Evolutionary conservation across 2,888 invertebrate genomes (phyloP).

Genomic region (Eupeodes luniger): DNA sequence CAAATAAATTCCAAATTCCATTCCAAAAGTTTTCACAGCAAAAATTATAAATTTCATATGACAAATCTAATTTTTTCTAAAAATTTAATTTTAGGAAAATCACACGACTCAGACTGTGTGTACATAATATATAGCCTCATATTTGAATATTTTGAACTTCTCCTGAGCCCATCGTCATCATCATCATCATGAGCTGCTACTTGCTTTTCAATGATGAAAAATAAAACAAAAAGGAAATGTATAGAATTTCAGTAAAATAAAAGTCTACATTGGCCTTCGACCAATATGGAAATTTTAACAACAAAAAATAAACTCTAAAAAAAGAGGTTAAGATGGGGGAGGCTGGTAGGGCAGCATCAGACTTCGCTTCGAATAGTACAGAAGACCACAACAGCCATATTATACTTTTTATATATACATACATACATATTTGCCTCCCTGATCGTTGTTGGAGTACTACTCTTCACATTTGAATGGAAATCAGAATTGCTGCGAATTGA

Average conservation of each 20-base stretch:
- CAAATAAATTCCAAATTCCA: no score
- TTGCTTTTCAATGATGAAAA: slow-evolving; percentile 22
- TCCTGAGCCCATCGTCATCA: slow-evolving; percentile 24
- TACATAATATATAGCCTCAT: slow-evolving; percentile 35
- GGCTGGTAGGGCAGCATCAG: neutral
- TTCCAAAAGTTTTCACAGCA: no score
- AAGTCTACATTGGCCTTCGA: slow-evolving; percentile 69
- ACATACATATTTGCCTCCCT: neutral
- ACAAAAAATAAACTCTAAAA: slow-evolving; percentile 15
- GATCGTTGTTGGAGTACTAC: slow-evolving; percentile 49
- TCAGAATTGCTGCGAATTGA: slow-evolving; percentile 72
- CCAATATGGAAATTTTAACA: slow-evolving; percentile 60
- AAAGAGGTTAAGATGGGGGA: slow-evolving; percentile 58
- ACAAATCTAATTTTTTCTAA: no score
- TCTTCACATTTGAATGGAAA: slow-evolving; percentile 71
- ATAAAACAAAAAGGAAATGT: neutral
- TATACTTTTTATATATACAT: neutral
- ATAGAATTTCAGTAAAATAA: slow-evolving; percentile 11
- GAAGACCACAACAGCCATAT: slow-evolving; percentile 43
- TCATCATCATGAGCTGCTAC: slow-evolving; percentile 7
- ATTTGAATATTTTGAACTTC: slow-evolving; percentile 53
- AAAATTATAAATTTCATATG: no score
- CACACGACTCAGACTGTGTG: neutral
- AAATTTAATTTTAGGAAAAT: no score
- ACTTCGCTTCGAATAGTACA: slow-evolving; percentile 30